These are phyloP conservation scores for Ciconia boyciana DNA, from an alignment of 2,113 vertebrate genomes.

Conservation along the genomic window DNA sequence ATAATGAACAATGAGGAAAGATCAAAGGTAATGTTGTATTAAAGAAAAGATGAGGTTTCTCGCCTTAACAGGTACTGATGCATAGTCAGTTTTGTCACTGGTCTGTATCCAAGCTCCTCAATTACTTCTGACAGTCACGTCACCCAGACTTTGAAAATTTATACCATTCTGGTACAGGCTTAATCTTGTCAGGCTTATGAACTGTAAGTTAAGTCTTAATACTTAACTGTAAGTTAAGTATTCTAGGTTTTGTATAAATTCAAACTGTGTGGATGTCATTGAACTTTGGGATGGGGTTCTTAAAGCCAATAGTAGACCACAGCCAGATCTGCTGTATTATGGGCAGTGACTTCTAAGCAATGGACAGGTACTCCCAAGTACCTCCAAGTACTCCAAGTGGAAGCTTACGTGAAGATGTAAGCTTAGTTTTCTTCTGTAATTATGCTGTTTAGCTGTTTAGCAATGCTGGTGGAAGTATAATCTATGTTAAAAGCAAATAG, in stretches of 20 bases:
- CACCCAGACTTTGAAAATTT: not conserved
- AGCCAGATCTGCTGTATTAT: not conserved
- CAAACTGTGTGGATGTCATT: not conserved
- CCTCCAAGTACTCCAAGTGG: not conserved
- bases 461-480: not conserved
- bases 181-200: not conserved
- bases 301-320: not conserved
- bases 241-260: not conserved
- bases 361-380: not conserved
- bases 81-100: not conserved
- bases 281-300: not conserved
- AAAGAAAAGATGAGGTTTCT: not conserved
- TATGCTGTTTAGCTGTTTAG: not conserved
- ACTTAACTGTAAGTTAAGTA: not conserved
- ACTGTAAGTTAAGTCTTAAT: not conserved
- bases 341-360: not conserved
- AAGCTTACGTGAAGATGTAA: not conserved
- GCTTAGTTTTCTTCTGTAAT: not conserved
- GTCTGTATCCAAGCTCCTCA: not conserved
- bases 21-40: slow-evolving; percentile 75
- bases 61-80: not conserved
- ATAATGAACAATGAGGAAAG: slow-evolving; percentile 81
- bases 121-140: not conserved
- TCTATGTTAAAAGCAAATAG: not conserved
- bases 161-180: not conserved